phyloP scores from a whole-genome alignment of 2,113 vertebrate genomes.

The Suricata suricatta region DNA sequence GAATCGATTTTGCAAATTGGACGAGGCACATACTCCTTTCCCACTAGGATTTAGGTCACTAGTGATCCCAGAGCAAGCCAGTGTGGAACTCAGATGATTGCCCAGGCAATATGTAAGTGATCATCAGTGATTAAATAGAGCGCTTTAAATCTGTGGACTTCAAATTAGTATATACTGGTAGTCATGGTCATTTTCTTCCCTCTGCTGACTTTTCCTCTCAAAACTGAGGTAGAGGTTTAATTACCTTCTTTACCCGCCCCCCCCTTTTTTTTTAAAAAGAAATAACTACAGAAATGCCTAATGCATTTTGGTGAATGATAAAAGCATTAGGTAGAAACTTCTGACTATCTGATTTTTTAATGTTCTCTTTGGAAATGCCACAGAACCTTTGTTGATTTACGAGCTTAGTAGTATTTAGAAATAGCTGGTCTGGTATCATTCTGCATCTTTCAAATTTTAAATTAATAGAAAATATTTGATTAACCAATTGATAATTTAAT shows the following conservation, averaged over 20 bases:
- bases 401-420: not conserved
- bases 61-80: not conserved
- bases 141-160: not conserved
- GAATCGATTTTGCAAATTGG: slow-evolving; percentile 36
- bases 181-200: not conserved
- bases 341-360: not conserved
- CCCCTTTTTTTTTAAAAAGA: not conserved
- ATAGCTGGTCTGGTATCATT: not conserved
- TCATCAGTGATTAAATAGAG: not conserved
- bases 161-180: not conserved
- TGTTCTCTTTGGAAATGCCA: slow-evolving; percentile 22
- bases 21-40: not conserved
- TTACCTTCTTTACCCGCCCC: not conserved
- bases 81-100: not conserved
- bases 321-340: slow-evolving; percentile 13
- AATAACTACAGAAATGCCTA: not conserved
- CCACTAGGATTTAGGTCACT: not conserved
- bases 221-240: not conserved
- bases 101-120: not conserved
- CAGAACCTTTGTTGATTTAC: not conserved
- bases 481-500: not conserved
- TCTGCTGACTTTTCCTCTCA: not conserved
- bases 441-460: not conserved
- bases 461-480: slow-evolving; percentile 27
- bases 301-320: slow-evolving; percentile 17